Conservation (phyloP, 1,140 invertebrate genomes). For the Lepidurus arcticus region DNA sequence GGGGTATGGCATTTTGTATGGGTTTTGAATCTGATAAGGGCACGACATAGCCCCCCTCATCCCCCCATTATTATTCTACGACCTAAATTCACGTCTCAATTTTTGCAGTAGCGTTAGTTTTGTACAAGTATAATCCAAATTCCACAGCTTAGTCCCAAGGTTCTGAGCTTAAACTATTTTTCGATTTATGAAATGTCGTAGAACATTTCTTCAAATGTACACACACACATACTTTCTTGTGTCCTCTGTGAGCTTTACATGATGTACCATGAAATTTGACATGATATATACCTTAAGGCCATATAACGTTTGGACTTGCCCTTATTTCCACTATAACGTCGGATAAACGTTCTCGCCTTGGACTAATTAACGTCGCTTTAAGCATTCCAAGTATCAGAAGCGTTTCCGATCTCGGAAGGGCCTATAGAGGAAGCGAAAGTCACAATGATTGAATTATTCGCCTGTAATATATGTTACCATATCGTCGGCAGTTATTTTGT, state of each 20-base stretch:
- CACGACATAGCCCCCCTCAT: neutral
- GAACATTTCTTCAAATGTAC: neutral
- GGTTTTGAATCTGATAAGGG: neutral
- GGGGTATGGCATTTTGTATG: neutral
- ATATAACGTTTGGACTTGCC: neutral
- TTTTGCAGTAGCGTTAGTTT: neutral
- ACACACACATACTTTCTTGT: neutral
- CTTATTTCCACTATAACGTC: neutral
- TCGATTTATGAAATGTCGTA: slow-evolving; percentile 9
- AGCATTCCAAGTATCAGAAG: neutral
- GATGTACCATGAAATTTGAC: neutral
- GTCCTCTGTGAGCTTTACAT: slow-evolving; percentile 5
- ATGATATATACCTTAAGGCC: neutral
- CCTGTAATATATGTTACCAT: neutral
- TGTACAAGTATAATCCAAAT: neutral
- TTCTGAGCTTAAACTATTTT: slow-evolving; percentile 19
- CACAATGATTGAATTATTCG: neutral
- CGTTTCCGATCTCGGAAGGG: too few species aligned
- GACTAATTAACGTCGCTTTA: neutral
- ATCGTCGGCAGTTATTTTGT: neutral
- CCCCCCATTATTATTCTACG: neutral
- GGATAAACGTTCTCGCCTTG: neutral
- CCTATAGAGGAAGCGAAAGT: neutral
- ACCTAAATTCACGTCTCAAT: neutral
- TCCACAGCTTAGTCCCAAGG: slow-evolving; percentile 17